Percentiles rank a stretch among this genome's conserved stretches.
Evolutionary conservation across 2,113 vertebrate species (phyloP).

Genomic region (Cercopithecus mona): DNA sequence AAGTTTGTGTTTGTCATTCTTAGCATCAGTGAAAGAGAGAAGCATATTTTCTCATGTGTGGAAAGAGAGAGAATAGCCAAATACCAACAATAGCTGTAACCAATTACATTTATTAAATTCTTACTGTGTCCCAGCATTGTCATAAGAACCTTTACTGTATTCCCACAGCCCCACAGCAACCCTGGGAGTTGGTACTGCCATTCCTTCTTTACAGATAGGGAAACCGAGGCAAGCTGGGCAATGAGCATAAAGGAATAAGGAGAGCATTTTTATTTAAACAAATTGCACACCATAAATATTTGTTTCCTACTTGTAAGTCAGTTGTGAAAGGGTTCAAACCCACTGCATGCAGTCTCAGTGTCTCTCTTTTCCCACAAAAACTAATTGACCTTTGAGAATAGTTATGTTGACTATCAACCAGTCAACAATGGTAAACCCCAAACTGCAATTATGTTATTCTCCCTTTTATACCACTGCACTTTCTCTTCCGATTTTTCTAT

Average conservation of each 20-base stretch:
- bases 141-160: neutral
- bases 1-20: neutral
- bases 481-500: neutral
- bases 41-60: neutral
- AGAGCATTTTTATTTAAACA: neutral
- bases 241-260: neutral
- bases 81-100: neutral
- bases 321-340: neutral
- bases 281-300: neutral
- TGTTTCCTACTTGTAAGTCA: neutral
- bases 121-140: neutral
- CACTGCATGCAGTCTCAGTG: neutral
- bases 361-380: neutral
- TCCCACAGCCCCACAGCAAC: neutral
- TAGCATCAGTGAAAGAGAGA: neutral
- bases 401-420: neutral
- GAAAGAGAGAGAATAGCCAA: neutral
- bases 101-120: neutral
- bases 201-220: neutral
- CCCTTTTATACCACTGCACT: neutral
- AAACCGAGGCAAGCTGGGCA: neutral
- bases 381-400: neutral
- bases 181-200: neutral
- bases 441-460: neutral
- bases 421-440: neutral